A percentile compares a stretch with the other conserved stretches of the same genome.
phyloP scores from a whole-genome alignment of 2,888 invertebrate genomes.

The Andrena marginata region DNA sequence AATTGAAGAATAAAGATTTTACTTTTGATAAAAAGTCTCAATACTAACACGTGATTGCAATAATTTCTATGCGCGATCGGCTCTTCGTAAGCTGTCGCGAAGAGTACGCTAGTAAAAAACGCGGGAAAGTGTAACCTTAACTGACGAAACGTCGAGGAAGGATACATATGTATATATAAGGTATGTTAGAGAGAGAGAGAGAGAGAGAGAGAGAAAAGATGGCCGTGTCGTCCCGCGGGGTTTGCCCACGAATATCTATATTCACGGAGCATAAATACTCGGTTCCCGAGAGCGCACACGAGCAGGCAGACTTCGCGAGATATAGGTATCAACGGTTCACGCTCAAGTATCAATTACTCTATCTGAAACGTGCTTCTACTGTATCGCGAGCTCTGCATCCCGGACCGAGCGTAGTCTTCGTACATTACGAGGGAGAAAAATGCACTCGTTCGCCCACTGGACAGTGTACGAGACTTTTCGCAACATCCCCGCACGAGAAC shows the following conservation, averaged over 20 bases:
- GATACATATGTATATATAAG: background rate
- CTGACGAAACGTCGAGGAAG: background rate
- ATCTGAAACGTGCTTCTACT: slow-evolving; percentile 4
- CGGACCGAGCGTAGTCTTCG: background rate
- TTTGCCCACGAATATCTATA: slow-evolving; percentile 73
- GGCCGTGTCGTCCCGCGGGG: slow-evolving; percentile 66
- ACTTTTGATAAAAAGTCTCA: slow-evolving; percentile 16
- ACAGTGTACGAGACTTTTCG: slow-evolving; percentile 34
- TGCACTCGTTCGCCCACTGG: background rate
- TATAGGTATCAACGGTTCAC: slow-evolving; percentile 10
- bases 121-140: no score
- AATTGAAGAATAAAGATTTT: slow-evolving; percentile 35
- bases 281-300: background rate
- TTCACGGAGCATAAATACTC: slow-evolving; percentile 27
- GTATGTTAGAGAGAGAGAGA: slow-evolving; percentile 5
- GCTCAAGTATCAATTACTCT: slow-evolving; percentile 6
- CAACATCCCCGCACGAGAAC: slow-evolving; percentile 12
- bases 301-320: background rate
- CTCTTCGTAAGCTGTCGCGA: background rate
- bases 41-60: background rate
- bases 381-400: background rate
- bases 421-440: slow-evolving; percentile 9
- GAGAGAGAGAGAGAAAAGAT: slow-evolving; percentile 57
- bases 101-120: no score
- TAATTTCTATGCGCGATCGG: background rate